Conservation (phyloP, 2,888 invertebrate genomes). For the Chloroclysta siterata region DNA sequence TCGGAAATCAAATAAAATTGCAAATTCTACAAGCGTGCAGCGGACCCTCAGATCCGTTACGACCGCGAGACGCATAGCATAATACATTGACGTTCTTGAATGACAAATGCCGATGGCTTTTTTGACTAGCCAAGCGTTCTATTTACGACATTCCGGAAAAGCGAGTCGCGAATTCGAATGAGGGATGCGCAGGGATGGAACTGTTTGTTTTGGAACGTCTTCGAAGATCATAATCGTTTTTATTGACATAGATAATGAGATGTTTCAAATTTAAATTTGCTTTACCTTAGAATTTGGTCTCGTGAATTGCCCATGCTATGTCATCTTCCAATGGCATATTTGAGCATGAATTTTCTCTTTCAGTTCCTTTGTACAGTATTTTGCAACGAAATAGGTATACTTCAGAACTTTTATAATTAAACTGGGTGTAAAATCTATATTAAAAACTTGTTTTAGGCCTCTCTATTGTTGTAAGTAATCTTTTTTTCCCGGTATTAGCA, state of each 20-base stretch:
- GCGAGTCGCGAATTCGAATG: slow-evolving; percentile 32
- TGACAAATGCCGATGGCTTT: slow-evolving; percentile 70
- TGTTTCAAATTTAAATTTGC: slow-evolving; percentile 12
- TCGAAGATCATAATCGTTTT: slow-evolving; percentile 26
- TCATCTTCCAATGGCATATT: not conserved
- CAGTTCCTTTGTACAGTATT: no score
- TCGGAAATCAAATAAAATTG: slow-evolving; percentile 67
- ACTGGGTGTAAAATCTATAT: no score
- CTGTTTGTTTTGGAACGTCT: slow-evolving; percentile 26
- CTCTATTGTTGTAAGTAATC: no score
- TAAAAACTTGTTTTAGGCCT: no score
- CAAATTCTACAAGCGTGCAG: slow-evolving; percentile 53
- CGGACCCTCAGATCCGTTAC: slow-evolving; percentile 53
- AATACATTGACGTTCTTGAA: slow-evolving; percentile 58
- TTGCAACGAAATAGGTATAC: no score
- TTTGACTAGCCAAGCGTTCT: slow-evolving; percentile 59
- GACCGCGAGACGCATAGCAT: slow-evolving; percentile 52
- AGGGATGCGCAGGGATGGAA: slow-evolving; percentile 24
- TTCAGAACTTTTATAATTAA: no score
- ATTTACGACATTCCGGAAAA: slow-evolving; percentile 46
- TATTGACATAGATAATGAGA: slow-evolving; percentile 28
- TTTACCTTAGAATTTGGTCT: slow-evolving; percentile 1
- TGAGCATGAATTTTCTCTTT: not conserved
- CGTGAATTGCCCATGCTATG: not conserved
- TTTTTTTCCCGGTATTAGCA: no score